Conservation (phyloP, 1,140 invertebrate genomes). For the Proctacanthus coquilletti region DNA sequence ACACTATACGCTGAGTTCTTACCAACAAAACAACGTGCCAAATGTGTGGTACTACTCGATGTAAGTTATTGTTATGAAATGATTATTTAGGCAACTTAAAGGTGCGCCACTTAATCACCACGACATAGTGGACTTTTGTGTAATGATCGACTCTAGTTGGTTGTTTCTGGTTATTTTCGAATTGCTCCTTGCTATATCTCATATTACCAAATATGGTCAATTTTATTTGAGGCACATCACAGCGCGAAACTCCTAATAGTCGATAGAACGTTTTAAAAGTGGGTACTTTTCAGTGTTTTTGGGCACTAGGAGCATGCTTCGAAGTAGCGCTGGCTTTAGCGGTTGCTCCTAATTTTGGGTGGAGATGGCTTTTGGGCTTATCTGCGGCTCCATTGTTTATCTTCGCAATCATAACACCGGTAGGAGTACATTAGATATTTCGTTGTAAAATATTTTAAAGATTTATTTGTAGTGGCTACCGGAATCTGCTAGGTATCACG, state of each 20-base stretch:
- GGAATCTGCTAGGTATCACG: conserved; percentile 80
- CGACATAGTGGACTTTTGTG: too few relatives aligned
- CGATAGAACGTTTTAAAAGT: conserved; percentile 14
- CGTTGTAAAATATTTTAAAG: neutral
- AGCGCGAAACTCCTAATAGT: too few relatives aligned
- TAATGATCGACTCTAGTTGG: too few relatives aligned
- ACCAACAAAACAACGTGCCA: conserved; percentile 80
- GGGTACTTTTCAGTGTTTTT: conserved; percentile 81
- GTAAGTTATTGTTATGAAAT: conserved; percentile 49
- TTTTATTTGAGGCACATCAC: neutral
- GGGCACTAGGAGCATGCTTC: conserved; percentile 86
- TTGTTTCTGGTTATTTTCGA: too few relatives aligned
- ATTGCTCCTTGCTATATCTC: conserved; percentile 6
- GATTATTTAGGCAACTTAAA: too few relatives aligned
- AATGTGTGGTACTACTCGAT: conserved; percentile 88
- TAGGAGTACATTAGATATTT: too few relatives aligned
- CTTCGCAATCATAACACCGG: conserved; percentile 64
- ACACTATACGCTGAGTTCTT: conserved; percentile 94
- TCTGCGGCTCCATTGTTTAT: conserved; percentile 76
- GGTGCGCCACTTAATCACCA: too few relatives aligned
- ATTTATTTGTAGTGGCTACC: conserved; percentile 67
- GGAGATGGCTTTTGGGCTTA: conserved; percentile 76
- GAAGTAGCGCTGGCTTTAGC: conserved; percentile 80
- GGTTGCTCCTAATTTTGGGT: conserved; percentile 83
- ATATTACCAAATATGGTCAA: too few relatives aligned